phyloP scores from a whole-genome alignment of 2,113 vertebrate species.

The Rhinogobius similis region DNA sequence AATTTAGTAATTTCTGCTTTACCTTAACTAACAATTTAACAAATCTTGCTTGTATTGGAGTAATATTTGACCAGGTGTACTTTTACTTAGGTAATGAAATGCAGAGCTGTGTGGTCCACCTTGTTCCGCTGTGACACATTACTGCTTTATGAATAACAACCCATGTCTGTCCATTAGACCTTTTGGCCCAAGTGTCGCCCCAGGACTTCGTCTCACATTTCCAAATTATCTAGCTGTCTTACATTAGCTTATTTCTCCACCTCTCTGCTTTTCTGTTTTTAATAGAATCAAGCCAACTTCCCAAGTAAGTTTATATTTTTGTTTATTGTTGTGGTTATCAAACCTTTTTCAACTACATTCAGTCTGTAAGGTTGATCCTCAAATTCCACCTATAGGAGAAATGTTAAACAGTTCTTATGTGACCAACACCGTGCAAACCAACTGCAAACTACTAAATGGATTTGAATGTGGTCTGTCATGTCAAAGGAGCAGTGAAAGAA shows the following conservation, averaged over 20 bases:
- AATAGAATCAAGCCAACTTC: background rate
- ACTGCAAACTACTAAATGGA: slow-evolving; percentile 13
- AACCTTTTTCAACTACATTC: no score
- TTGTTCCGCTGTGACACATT: slow-evolving; percentile 12
- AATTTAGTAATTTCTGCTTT: no score
- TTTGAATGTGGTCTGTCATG: slow-evolving; percentile 35
- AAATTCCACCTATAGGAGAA: background rate
- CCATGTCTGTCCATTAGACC: slow-evolving; percentile 33
- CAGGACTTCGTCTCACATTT: slow-evolving; percentile 30
- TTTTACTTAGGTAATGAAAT: no score
- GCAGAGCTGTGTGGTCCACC: slow-evolving; percentile 29
- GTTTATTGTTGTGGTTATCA: no score
- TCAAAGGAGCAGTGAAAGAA: slow-evolving; percentile 55
- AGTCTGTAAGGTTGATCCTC: background rate
- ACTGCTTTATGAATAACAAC: slow-evolving; percentile 34
- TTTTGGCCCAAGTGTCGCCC: slow-evolving; percentile 7
- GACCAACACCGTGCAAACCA: slow-evolving; percentile 21
- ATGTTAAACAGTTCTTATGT: slow-evolving; percentile 1
- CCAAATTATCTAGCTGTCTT: slow-evolving; percentile 1
- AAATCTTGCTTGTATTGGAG: no score
- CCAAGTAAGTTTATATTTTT: background rate
- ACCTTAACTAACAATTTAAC: no score
- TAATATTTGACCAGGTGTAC: no score
- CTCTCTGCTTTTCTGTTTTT: slow-evolving; percentile 4
- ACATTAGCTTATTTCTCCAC: background rate